phyloP scores from a whole-genome alignment of 2,797 vertebrate genomes.

The Intellagama lesueurii region DNA sequence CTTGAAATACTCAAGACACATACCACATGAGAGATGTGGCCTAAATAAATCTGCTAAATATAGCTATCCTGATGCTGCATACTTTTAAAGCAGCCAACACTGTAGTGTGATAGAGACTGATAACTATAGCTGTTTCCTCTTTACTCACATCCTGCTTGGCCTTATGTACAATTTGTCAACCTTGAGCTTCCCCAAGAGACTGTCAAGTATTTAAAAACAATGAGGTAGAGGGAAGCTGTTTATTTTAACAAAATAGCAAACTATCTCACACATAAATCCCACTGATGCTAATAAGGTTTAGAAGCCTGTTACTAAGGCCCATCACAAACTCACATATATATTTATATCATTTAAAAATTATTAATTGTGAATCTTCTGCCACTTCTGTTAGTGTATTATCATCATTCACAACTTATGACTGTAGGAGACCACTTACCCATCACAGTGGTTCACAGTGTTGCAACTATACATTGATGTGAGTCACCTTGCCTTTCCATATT shows the following conservation, averaged over 20 bases:
- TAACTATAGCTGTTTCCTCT: slow-evolving; percentile 76
- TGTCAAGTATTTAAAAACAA: slow-evolving; percentile 51
- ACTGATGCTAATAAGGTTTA: background rate
- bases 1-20: slow-evolving; percentile 25
- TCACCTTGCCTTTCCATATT: no score
- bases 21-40: slow-evolving; percentile 40
- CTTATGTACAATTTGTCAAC: slow-evolving; percentile 32
- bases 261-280: background rate
- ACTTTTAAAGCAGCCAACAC: slow-evolving; percentile 66
- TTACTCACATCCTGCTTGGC: slow-evolving; percentile 77
- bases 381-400: background rate
- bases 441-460: no score
- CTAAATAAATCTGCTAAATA: slow-evolving; percentile 69
- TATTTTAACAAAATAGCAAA: slow-evolving; percentile 15
- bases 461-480: no score
- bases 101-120: slow-evolving; percentile 60
- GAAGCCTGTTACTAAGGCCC: background rate
- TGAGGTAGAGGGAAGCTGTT: background rate
- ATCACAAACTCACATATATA: background rate
- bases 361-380: background rate
- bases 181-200: slow-evolving; percentile 50
- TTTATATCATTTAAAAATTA: background rate
- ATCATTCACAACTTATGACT: background rate
- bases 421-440: no score
- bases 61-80: slow-evolving; percentile 52